These are phyloP conservation scores for Plebejus argus DNA, from an alignment of 2,888 invertebrate genomes.

Conservation along the genomic window DNA sequence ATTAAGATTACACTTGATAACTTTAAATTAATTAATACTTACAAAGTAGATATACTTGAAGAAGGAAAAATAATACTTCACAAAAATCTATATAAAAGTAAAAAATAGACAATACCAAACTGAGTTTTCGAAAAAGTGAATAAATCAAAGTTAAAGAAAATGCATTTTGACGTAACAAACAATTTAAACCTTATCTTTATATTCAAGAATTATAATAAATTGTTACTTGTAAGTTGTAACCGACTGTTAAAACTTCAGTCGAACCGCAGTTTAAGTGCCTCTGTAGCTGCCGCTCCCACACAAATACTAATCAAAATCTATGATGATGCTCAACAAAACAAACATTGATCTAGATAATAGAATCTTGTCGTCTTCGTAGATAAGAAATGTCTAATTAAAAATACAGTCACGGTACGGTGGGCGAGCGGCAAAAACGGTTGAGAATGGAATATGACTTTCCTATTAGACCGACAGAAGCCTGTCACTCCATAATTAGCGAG, in stretches of 20 bases:
- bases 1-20: neutral
- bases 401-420: conserved; percentile 49
- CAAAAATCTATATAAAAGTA: neutral
- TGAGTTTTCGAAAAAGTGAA: neutral
- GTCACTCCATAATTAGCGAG: conserved; percentile 47
- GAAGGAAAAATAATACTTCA: neutral
- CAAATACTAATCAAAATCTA: conserved; percentile 16
- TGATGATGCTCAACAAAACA: conserved; percentile 36
- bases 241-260: conserved; percentile 5
- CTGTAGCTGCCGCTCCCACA: conserved; percentile 24
- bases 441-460: conserved; percentile 47
- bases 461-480: conserved; percentile 46
- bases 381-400: conserved; percentile 57
- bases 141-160: neutral
- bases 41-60: neutral
- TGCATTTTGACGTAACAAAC: neutral
- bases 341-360: conserved; percentile 36
- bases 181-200: conserved; percentile 6
- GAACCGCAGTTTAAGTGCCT: conserved; percentile 1
- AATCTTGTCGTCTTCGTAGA: conserved; percentile 53
- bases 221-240: neutral
- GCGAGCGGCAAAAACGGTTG: conserved; percentile 55
- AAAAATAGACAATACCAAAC: neutral
- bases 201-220: neutral
- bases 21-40: neutral